Percentiles rank a stretch among this genome's conserved stretches.
These are phyloP conservation scores for Pocillopora verrucosa DNA, from an alignment of 64 coral and sea anemone species.

Conservation along the genomic window DNA sequence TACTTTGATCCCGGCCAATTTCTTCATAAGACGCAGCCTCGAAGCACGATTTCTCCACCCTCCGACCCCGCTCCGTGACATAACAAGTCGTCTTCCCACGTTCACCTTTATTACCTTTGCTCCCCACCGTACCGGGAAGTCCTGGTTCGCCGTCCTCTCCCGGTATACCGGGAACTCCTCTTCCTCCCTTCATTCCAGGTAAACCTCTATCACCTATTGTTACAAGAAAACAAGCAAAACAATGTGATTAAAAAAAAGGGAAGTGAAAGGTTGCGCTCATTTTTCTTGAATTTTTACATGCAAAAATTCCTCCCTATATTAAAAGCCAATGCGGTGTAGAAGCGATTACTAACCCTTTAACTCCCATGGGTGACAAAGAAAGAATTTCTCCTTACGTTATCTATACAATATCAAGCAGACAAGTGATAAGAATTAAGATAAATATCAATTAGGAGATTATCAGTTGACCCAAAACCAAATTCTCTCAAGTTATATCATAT, in stretches of 20 bases:
- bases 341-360: no score
- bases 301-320: no score
- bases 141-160: constrained; percentile 73
- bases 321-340: no score
- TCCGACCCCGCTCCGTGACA: constrained; percentile 62
- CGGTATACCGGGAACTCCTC: constrained; percentile 52
- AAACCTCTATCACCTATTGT: constrained; percentile 44
- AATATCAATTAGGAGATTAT: no score
- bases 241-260: not conserved
- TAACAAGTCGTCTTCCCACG: constrained; percentile 57
- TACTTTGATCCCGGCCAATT: not conserved
- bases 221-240: not conserved
- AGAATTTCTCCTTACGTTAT: no score
- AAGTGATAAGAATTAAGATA: no score
- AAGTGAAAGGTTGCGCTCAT: not conserved
- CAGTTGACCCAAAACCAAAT: no score
- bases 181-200: constrained; percentile 59
- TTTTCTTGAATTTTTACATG: not conserved
- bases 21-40: constrained; percentile 54
- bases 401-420: no score
- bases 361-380: no score
- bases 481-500: no score
- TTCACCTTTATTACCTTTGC: constrained; percentile 57
- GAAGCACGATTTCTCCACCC: constrained; percentile 56
- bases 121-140: constrained; percentile 32